Evolutionary conservation across 1,140 invertebrate species (phyloP).

Genomic region (Cherax destructor): DNA sequence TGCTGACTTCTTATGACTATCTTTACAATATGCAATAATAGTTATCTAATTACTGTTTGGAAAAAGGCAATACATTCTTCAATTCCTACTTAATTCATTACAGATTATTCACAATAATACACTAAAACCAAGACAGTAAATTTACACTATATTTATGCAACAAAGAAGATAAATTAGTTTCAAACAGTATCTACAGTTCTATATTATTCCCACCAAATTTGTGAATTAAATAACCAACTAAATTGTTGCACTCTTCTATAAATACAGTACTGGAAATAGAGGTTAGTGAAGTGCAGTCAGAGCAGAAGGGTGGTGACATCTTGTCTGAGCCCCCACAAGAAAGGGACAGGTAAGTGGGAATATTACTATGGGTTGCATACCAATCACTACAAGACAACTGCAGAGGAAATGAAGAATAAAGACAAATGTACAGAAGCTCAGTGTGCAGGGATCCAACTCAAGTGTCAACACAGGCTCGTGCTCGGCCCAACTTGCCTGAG

Average conservation of each 20-base stretch:
- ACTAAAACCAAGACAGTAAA: neutral
- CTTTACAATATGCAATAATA: neutral
- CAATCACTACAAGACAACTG: conserved; percentile 35
- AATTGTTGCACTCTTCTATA: neutral
- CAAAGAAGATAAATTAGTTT: neutral
- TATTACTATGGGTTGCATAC: conserved; percentile 48
- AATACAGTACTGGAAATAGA: neutral
- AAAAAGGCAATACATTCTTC: neutral
- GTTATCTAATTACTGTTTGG: neutral
- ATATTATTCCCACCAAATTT: neutral
- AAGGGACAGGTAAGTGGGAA: conserved; percentile 37
- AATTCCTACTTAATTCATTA: neutral
- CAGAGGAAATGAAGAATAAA: conserved; percentile 38
- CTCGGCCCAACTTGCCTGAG: conserved; percentile 33
- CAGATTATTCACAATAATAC: neutral
- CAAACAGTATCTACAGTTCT: neutral
- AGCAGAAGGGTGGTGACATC: conserved; percentile 35
- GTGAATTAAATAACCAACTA: neutral
- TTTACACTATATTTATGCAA: no score
- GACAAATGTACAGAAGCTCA: conserved; percentile 47
- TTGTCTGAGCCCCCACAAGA: conserved; percentile 45
- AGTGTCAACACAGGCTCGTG: conserved; percentile 49
- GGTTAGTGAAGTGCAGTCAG: neutral
- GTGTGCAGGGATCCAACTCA: conserved; percentile 52
- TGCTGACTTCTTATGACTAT: neutral